Evolutionary conservation across 2,113 vertebrate genomes (phyloP), one percentile per base, ranked within the genome.

Genomic region (Gobio gobio): DNA sequence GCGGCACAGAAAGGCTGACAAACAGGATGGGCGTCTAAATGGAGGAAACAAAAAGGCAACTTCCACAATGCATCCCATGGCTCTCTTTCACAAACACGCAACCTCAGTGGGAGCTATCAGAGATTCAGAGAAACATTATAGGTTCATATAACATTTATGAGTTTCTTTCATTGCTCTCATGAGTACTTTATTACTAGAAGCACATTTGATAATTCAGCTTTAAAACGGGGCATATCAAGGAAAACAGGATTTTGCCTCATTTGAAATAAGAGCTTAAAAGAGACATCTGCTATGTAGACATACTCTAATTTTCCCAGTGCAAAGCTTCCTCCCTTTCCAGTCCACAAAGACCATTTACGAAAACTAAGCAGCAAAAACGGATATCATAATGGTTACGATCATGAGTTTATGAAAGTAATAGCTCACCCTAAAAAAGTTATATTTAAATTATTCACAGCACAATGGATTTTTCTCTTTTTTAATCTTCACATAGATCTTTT

Each of bases 61-160:
- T 86, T 89, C 86, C 63, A 85, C 82, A 54, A 49, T 61, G 70
- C 29, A 64, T 88, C 87, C 85, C 87, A 70, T 68, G 66, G 68
- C 26, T 84, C 54, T 78, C 78, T 84, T 47, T 86, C 73, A 83
- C 63, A 82, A 82, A 87, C 51, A 77, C 33, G 22, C 26, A 10
- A 40, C n/a, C 51, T 49, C 61, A 22, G 54, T 51, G 40, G 77
- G 43, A 54, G 45, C 40, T n/a, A 74, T 54, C 58, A 36, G 66
- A 51, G 49, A 75, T 84, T 40, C 40, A 22, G 14, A 36, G 49
- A 76, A 83, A 73, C 29, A 54, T 24, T 78, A 54, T 12, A 83
- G 58, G 20, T 85, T 64, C 63, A 83, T 72, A 43, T 72, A 58
- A 83, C 49, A 83, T 83, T 83, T 56, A 72, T 56, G 81, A 54